A percentile compares a stretch with the other conserved stretches of the same genome.
These are phyloP conservation scores for Xenopus laevis DNA, from an alignment of 2,113 vertebrate species.

Conservation along the genomic window DNA sequence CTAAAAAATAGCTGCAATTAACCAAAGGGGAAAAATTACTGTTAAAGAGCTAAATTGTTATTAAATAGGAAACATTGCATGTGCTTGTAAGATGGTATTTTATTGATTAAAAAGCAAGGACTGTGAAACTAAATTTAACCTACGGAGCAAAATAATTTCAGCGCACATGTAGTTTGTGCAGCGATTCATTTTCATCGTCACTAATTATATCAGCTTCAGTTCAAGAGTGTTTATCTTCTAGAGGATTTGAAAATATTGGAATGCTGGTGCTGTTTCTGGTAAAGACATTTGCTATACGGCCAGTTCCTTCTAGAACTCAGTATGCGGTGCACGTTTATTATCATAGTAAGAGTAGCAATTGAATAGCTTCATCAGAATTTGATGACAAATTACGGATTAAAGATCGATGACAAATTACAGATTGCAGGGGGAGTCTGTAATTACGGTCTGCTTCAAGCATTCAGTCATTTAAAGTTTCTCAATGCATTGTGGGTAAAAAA, in stretches of 20 bases:
- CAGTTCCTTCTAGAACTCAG: not conserved
- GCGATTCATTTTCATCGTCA: constrained; percentile 31
- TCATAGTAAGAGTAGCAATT: too few relatives aligned
- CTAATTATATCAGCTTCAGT: constrained; percentile 35
- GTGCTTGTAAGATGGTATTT: constrained; percentile 32
- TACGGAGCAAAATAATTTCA: constrained; percentile 20
- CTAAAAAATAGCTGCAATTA: constrained; percentile 35
- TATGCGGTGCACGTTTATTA: too few relatives aligned
- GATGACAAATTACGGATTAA: too few relatives aligned
- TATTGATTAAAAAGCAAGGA: constrained; percentile 44
- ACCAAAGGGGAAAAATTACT: constrained; percentile 13
- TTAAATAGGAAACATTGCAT: constrained; percentile 37
- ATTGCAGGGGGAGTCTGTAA: too few relatives aligned
- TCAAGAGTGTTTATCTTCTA: constrained; percentile 10
- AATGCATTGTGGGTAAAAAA: too few relatives aligned
- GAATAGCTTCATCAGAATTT: too few relatives aligned
- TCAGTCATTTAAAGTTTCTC: too few relatives aligned
- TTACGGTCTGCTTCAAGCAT: too few relatives aligned
- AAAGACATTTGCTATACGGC: not conserved
- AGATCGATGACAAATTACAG: too few relatives aligned
- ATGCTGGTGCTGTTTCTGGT: not conserved
- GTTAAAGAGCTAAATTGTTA: constrained; percentile 21
- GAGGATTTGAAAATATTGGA: not conserved
- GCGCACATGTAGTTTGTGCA: constrained; percentile 16
- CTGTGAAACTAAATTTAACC: constrained; percentile 39